Conservation (phyloP, 2,888 invertebrate genomes). For the Tethea ocularis region DNA sequence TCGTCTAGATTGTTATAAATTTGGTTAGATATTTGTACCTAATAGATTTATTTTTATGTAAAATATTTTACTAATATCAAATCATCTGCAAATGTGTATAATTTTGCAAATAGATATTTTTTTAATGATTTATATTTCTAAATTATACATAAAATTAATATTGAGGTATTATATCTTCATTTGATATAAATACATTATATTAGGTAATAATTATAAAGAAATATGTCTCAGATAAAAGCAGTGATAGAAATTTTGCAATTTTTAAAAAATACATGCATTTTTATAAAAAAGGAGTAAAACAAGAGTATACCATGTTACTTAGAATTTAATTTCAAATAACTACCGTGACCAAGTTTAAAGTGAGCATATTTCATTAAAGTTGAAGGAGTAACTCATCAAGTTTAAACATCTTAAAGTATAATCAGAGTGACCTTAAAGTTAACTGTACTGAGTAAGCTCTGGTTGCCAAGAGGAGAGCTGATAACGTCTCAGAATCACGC, state of each 20-base stretch:
- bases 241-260: no score
- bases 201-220: no score
- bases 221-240: no score
- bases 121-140: no score
- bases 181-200: no score
- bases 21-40: not conserved
- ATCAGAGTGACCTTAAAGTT: constrained; percentile 48
- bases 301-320: constrained; percentile 23
- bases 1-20: not conserved
- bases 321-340: constrained; percentile 40
- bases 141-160: no score
- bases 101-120: no score
- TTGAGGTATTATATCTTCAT: no score
- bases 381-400: constrained; percentile 38
- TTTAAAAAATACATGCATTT: not conserved
- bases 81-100: no score
- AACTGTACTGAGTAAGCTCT: constrained; percentile 31
- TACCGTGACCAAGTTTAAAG: constrained; percentile 42
- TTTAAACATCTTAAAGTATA: constrained; percentile 48
- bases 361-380: constrained; percentile 58
- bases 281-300: constrained; percentile 19
- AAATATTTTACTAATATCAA: no score
- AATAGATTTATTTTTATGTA: no score
- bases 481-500: constrained; percentile 40
- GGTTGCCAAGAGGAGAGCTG: constrained; percentile 35